Percentiles rank a stretch among this genome's conserved stretches.
phyloP scores from a whole-genome alignment of 1,140 invertebrate genomes.

The Seison nebaliae region DNA sequence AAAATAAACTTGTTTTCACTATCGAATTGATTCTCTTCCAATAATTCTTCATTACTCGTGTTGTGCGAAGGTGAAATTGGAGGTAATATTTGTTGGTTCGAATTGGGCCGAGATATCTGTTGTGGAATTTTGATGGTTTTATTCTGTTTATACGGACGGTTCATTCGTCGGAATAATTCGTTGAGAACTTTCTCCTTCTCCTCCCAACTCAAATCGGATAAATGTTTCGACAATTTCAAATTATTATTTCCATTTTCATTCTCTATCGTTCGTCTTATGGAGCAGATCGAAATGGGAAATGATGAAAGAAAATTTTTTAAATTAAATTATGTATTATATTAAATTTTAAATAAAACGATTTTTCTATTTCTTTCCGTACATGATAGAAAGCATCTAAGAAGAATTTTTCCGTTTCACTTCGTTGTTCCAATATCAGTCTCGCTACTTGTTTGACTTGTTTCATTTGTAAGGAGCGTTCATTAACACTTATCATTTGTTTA shows the following conservation, averaged over 20 bases:
- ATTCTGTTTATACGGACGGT: too few relatives aligned
- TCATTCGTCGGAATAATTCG: constrained; percentile 27
- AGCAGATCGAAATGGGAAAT: not conserved
- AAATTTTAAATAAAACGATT: not conserved
- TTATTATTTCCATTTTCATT: not conserved
- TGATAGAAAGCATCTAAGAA: constrained; percentile 24
- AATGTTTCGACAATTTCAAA: constrained; percentile 21
- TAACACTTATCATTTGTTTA: too few relatives aligned
- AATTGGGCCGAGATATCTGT: too few relatives aligned
- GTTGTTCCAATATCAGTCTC: constrained; percentile 25
- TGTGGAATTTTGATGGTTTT: too few relatives aligned
- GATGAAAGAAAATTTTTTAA: not conserved
- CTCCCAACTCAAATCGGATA: constrained; percentile 27
- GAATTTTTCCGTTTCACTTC: constrained; percentile 26
- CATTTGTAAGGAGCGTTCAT: constrained; percentile 27
- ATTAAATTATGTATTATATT: not conserved
- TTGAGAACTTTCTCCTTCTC: constrained; percentile 26
- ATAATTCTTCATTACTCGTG: too few relatives aligned
- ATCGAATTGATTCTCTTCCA: too few relatives aligned
- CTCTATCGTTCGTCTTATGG: not conserved
- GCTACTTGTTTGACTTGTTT: constrained; percentile 26
- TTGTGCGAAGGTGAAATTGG: too few relatives aligned
- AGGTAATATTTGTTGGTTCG: too few relatives aligned
- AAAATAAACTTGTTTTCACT: too few relatives aligned
- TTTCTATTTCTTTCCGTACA: constrained; percentile 22